These are phyloP conservation scores for Caenorhabditis wallacei DNA, from an alignment of 2,888 invertebrate genomes.

Conservation along the genomic window DNA sequence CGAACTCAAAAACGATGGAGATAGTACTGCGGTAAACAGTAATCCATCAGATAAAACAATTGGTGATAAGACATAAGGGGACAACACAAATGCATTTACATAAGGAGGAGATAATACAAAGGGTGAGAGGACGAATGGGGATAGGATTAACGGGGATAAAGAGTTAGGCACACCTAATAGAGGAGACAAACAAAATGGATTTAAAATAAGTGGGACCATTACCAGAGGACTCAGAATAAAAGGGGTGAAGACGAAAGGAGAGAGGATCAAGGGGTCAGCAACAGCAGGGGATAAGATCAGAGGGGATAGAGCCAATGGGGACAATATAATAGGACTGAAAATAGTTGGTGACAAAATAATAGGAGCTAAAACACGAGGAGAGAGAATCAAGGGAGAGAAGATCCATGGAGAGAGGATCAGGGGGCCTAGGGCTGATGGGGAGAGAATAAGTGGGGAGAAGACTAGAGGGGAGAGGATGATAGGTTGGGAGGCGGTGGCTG, in stretches of 20 bases:
- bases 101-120: conserved; percentile 66
- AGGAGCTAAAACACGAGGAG: conserved; percentile 68
- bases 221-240: conserved; percentile 30
- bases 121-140: conserved; percentile 72
- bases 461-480: conserved; percentile 71
- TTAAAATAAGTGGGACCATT: conserved; percentile 67
- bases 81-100: conserved; percentile 68
- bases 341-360: conserved; percentile 67
- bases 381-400: conserved; percentile 71
- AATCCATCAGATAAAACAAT: conserved; percentile 65
- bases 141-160: conserved; percentile 65
- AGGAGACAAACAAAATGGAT: conserved; percentile 70
- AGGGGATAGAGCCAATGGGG: conserved; percentile 69
- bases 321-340: conserved; percentile 44
- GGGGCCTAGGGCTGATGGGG: conserved; percentile 68
- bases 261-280: conserved; percentile 60
- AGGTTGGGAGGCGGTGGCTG: conserved; percentile 67
- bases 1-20: conserved; percentile 58
- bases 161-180: conserved; percentile 49
- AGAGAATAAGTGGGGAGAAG: conserved; percentile 64
- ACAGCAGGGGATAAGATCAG: conserved; percentile 57
- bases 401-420: conserved; percentile 68
- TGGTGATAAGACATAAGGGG: conserved; percentile 71
- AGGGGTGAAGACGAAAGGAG: conserved; percentile 38
- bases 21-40: conserved; percentile 67